phyloP scores from a whole-genome alignment of 1,140 invertebrate genomes.

The Atta texana region DNA sequence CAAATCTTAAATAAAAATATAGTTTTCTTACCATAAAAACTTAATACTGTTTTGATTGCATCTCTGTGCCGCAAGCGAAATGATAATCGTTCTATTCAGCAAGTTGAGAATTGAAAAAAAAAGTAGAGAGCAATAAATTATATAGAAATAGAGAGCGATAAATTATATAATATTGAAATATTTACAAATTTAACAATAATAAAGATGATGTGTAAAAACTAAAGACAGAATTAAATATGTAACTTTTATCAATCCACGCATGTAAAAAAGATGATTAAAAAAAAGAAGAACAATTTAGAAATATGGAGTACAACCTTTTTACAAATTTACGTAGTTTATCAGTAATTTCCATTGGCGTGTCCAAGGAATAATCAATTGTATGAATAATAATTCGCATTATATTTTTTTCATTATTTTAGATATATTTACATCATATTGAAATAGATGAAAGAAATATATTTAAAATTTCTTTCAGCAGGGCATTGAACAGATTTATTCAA shows the following conservation, averaged over 20 bases:
- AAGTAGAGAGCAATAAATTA: background rate
- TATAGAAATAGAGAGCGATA: background rate
- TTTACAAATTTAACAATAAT: background rate
- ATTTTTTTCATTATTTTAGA: constrained; percentile 21
- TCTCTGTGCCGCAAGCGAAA: background rate
- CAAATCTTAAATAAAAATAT: background rate
- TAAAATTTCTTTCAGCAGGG: background rate
- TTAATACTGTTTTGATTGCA: background rate
- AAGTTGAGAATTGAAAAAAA: constrained; percentile 12
- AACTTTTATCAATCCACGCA: background rate
- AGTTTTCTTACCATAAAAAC: background rate
- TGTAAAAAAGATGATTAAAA: background rate
- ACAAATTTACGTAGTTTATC: constrained; percentile 32
- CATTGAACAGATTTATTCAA: background rate
- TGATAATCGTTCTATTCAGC: background rate
- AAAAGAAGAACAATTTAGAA: background rate
- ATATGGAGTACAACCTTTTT: background rate
- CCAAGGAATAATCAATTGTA: background rate
- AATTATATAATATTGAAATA: background rate
- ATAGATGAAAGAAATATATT: constrained; percentile 30
- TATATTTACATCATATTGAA: background rate
- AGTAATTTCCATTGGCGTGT: background rate
- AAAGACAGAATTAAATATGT: background rate
- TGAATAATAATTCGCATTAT: constrained; percentile 30
- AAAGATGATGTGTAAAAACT: background rate